Base-by-base conservation (phyloP, 2,797 vertebrate genomes). In the Otus scops region DNA sequence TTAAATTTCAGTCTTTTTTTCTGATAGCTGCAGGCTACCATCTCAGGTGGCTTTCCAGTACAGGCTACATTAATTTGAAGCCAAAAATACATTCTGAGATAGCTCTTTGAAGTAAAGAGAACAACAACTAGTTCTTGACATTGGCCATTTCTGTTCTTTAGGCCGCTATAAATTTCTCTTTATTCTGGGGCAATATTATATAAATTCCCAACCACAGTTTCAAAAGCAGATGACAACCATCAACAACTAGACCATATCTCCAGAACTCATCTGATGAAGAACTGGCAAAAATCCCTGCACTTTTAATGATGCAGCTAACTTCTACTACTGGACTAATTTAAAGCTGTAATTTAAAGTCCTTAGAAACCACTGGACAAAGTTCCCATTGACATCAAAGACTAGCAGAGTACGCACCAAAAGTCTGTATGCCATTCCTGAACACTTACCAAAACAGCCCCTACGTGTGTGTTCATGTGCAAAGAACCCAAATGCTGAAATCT, bases 381-480 rank as follows among this genome's bases (percentile, higher is more conserved):
- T 61, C 19, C 9, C 21, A 26, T 21, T 83, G 30, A 36, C 36
- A 92, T 71, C 21, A 57, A 65, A 68, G 69, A 43, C 22, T 54
- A 45, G 4, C n/a, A 53, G 7, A 69, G 6, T 21, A 64, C n/a
- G 41, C 30, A 60, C 3, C 41, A 50, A 53, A 64, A 17, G 2
- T 13, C 20, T 38, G 11, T 39, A 12, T 22, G 7, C 6, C 23
- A 14, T 61, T 70, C 19, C 53, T 14, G n/a, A 89, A 61, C 27
- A 13, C 45, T 45, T 68, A 43, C 4, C 19, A 47, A 53, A 88
- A 21, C 11, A 80, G 4, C 3, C 6, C 7, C 28, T 73, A 6
- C 9, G 7, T 0, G 0, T 57, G 7, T 6, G 2, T 34, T 75
- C 11, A 7, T 10, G 3, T 26, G 9, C 36, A 43, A 88, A 82